phyloP scores from a whole-genome alignment of 2,797 vertebrate genomes.

The Thaleichthys pacificus region DNA sequence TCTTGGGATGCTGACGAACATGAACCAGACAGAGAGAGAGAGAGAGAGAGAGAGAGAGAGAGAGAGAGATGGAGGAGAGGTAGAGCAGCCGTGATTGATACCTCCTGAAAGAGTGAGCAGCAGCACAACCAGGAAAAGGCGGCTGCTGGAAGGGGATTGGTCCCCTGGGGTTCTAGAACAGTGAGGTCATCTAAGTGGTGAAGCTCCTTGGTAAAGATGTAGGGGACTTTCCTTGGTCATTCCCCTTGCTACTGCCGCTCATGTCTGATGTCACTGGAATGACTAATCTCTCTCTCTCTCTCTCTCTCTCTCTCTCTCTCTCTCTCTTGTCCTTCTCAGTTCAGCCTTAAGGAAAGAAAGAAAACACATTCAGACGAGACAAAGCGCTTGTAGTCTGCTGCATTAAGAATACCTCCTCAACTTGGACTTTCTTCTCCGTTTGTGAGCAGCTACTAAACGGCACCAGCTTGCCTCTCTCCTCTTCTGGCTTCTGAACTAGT shows the following conservation, averaged over 20 bases:
- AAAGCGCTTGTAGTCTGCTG: constrained; percentile 23
- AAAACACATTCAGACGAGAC: constrained; percentile 18
- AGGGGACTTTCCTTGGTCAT: constrained; percentile 67
- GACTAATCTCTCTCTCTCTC: constrained; percentile 69
- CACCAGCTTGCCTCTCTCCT: constrained; percentile 30
- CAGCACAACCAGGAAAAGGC: constrained; percentile 51
- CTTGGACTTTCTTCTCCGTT: constrained; percentile 37
- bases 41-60: constrained; percentile 35
- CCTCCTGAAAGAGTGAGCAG: not conserved
- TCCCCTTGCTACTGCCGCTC: constrained; percentile 47
- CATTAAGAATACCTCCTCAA: constrained; percentile 44
- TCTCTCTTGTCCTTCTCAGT: constrained; percentile 11
- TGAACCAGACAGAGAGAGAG: constrained; percentile 70
- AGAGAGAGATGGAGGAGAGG: constrained; percentile 36
- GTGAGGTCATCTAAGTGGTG: constrained; percentile 74
- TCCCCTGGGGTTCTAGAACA: constrained; percentile 58
- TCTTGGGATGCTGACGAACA: constrained; percentile 69
- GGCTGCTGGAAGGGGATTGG: constrained; percentile 49
- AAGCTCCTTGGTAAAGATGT: constrained; percentile 59
- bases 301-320: constrained; percentile 54
- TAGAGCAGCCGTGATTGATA: not conserved
- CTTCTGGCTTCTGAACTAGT: constrained; percentile 35
- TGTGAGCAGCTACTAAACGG: constrained; percentile 18
- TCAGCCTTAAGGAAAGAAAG: constrained; percentile 41
- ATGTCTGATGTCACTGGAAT: constrained; percentile 71